A percentile compares a stretch with the other conserved stretches of the same genome.
These are phyloP conservation scores for Thyatira batis DNA, from an alignment of 2,888 invertebrate species.

Conservation along the genomic window DNA sequence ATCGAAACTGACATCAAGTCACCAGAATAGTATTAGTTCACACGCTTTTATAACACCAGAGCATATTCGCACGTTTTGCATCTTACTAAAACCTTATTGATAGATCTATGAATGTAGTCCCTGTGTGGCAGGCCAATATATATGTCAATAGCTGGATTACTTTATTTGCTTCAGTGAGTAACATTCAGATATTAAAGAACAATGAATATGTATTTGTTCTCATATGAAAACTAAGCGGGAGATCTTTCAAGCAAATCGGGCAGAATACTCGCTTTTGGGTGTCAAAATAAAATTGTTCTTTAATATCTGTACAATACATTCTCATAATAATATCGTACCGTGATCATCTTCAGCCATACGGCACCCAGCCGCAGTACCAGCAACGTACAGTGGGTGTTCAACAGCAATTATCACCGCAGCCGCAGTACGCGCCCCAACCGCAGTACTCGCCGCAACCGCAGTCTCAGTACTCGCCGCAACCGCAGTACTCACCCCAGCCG, in stretches of 20 bases:
- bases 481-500: slow-evolving; percentile 50
- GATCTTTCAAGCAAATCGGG: too few relatives aligned
- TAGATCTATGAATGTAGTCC: neutral
- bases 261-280: too few relatives aligned
- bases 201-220: neutral
- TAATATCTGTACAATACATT: neutral
- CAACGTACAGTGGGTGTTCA: slow-evolving; percentile 24
- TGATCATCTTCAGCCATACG: slow-evolving; percentile 8
- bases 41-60: slow-evolving; percentile 26
- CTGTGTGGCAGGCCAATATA: neutral
- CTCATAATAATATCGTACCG: neutral
- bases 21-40: slow-evolving; percentile 36
- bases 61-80: slow-evolving; percentile 36
- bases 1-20: slow-evolving; percentile 30
- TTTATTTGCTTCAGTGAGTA: neutral
- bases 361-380: slow-evolving; percentile 36
- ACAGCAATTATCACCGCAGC: slow-evolving; percentile 38
- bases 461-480: slow-evolving; percentile 39
- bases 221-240: neutral
- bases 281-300: neutral
- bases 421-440: slow-evolving; percentile 45
- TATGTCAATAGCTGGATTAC: neutral
- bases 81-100: neutral
- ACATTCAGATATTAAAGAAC: neutral
- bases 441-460: slow-evolving; percentile 44